Evolutionary conservation across 2,797 vertebrate genomes (phyloP).

Genomic region (Phyllotis vaccarum): DNA sequence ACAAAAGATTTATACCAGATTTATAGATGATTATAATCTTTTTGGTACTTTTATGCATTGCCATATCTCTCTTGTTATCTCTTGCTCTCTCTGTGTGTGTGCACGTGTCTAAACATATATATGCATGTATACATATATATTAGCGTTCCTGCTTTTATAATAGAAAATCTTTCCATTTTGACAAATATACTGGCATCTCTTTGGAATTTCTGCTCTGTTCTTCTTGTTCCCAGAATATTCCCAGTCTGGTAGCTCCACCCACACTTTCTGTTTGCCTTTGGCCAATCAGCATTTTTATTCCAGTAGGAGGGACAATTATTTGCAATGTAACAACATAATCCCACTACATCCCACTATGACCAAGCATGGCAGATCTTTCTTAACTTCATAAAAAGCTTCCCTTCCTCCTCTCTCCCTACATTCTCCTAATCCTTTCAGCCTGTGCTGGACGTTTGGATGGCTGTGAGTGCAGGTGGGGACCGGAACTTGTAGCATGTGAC

Average conservation of each 20-base stretch:
- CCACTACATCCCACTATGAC: not conserved
- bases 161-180: not conserved
- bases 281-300: no score
- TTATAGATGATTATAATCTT: not conserved
- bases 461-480: not conserved
- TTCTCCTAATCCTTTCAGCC: not conserved
- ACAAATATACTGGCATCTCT: not conserved
- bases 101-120: not conserved
- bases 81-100: not conserved
- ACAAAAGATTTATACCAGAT: not conserved
- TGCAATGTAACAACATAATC: no score
- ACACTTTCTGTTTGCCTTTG: no score
- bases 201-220: no score
- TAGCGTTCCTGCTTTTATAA: not conserved
- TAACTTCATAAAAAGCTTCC: not conserved
- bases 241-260: no score
- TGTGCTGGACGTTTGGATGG: not conserved
- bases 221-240: no score
- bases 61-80: not conserved
- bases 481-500: not conserved
- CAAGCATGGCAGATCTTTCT: not conserved
- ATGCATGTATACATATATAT: not conserved
- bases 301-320: no score
- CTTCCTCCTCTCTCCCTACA: not conserved
- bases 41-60: not conserved